Percentiles rank a stretch among this genome's conserved stretches.
Conservation (phyloP, 1,140 invertebrate genomes). For the Drosophila fuyamai region DNA sequence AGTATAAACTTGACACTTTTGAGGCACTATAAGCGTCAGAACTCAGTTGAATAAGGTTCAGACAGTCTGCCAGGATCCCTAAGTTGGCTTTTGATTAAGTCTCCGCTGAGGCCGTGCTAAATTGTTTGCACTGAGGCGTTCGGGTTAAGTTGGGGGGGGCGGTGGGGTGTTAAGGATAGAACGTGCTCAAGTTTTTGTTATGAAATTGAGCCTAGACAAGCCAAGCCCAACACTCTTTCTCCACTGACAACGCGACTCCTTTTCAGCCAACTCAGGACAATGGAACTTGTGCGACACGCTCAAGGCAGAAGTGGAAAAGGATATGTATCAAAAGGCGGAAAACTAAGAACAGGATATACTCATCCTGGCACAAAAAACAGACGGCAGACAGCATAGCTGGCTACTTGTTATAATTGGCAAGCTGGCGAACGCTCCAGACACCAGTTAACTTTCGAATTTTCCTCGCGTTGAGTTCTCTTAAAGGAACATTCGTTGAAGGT, state of each 20-base stretch:
- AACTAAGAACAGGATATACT: slow-evolving; percentile 77
- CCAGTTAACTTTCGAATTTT: slow-evolving; percentile 25
- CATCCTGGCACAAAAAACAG: slow-evolving; percentile 6
- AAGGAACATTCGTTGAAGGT: slow-evolving; percentile 10
- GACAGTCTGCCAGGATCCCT: slow-evolving; percentile 33
- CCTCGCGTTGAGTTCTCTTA: slow-evolving; percentile 6
- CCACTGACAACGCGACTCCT: slow-evolving; percentile 37
- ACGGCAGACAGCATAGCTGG: slow-evolving; percentile 35
- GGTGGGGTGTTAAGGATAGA: slow-evolving; percentile 22
- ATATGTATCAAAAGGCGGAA: slow-evolving; percentile 67
- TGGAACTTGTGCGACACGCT: slow-evolving; percentile 39
- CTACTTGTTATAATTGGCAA: slow-evolving; percentile 78
- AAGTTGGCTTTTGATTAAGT: slow-evolving; percentile 76
- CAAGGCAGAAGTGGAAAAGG: slow-evolving; percentile 55
- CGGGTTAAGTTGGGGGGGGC: slow-evolving; percentile 19
- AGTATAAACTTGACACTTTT: slow-evolving; percentile 58
- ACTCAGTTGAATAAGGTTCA: slow-evolving; percentile 14
- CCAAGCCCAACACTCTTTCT: slow-evolving; percentile 11
- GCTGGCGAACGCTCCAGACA: slow-evolving; percentile 37
- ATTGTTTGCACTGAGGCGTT: slow-evolving; percentile 75
- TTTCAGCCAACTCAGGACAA: slow-evolving; percentile 61
- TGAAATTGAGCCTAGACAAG: slow-evolving; percentile 78
- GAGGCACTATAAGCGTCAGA: slow-evolving; percentile 37
- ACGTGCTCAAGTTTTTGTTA: slow-evolving; percentile 81
- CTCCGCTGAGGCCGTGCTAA: slow-evolving; percentile 70